phyloP scores from a whole-genome alignment of 2,797 vertebrate species.

The Philypnodon macrostomus region DNA sequence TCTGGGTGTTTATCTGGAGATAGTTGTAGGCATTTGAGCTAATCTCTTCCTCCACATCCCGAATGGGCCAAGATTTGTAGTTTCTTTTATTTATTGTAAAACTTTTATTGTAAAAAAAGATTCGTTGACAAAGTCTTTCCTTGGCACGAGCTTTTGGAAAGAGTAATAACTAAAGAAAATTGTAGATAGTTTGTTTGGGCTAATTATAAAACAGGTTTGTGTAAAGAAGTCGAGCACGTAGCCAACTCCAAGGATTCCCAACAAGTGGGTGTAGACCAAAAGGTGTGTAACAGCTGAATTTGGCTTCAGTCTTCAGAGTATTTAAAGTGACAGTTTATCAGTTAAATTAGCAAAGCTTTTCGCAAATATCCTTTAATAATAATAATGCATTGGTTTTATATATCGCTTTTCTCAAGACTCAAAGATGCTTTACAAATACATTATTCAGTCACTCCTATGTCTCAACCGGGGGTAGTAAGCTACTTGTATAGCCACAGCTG shows the following conservation, averaged over 20 bases:
- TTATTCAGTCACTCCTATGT: too few species aligned
- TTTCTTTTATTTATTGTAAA: not conserved
- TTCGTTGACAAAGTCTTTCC: not conserved
- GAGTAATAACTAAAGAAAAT: conserved; percentile 18
- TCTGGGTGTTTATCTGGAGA: conserved; percentile 25
- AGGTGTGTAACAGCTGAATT: too few species aligned
- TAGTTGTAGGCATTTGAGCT: conserved; percentile 26
- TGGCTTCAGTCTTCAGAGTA: too few species aligned
- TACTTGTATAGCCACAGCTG: too few species aligned
- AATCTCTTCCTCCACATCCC: conserved; percentile 25
- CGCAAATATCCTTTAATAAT: too few species aligned
- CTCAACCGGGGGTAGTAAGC: too few species aligned
- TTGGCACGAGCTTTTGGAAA: conserved; percentile 4
- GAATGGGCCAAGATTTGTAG: conserved; percentile 4
- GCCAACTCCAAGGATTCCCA: not conserved
- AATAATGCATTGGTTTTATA: too few species aligned
- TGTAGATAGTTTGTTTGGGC: not conserved
- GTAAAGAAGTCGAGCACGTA: conserved; percentile 14
- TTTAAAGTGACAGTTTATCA: too few species aligned
- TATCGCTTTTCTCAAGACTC: too few species aligned
- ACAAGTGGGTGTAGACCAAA: too few species aligned
- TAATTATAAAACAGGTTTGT: conserved; percentile 23
- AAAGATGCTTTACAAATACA: too few species aligned
- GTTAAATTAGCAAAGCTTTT: too few species aligned
- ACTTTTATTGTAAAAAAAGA: not conserved